Evolutionary conservation across 2,113 vertebrate species (phyloP), one percentile per base, ranked within the genome.

Genomic region (Tragelaphus buxtoni): DNA sequence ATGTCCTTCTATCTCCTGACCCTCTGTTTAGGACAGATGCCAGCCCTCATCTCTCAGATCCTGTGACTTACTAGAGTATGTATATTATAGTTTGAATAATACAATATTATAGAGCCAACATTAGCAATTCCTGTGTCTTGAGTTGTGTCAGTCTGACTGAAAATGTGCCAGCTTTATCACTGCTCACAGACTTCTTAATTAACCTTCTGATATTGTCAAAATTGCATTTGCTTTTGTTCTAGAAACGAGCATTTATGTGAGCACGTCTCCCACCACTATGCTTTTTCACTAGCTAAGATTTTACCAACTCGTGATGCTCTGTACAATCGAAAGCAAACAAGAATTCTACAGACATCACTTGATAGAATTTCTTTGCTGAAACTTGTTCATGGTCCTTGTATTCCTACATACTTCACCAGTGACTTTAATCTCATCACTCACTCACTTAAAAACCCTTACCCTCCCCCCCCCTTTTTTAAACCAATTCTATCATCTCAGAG

Each of bases 101-200:
- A 74, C 39, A 74, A 42, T 74, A 88, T 69, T 72, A 82, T 1
- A 95, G 77, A 95, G 82, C 51, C 90, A 96, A 88, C 81, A 58
- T 22, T 53, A 74, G 79, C 83, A 61, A 13, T 53, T 61, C 26
- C 96, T 77, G 18, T 74, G 85, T 90, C 94, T 97, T 92, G 92
- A 95, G 69, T 55, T 77, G 4, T 39, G 28, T 95, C 86, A 26
- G 2, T 96, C 81, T 83, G 74, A 80, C 17, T 49, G 82, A 95
- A 87, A 86, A 82, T 58, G n/a, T 51, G 51, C 69, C 94, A 95
- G 92, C 39, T 96, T 92, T 94, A 89, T 92, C 91, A 79, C 35
- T 10, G 4, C 60, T 90, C 49, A 84, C 81, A 88, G 87, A 96
- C 93, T 88, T 93, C 89, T 94, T 97, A 97, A 96, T 96, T 97